A percentile compares a stretch with the other conserved stretches of the same genome.
Conservation (phyloP, 1,140 invertebrate species). For the Conus ventricosus region DNA sequence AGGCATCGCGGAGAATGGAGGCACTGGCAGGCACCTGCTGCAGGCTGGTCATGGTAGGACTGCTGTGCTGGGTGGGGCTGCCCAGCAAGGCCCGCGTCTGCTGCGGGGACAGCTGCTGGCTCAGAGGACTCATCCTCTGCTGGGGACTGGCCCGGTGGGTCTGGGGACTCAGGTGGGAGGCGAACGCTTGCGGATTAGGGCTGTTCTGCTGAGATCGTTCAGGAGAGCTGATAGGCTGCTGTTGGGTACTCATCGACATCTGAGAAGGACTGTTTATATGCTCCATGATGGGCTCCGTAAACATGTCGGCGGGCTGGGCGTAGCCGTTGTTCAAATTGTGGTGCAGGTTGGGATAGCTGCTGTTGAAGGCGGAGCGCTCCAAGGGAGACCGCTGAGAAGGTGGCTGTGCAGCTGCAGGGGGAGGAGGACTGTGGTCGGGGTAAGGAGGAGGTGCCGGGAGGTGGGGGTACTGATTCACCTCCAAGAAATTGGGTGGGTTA, state of each 20-base stretch:
- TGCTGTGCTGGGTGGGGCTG: constrained; percentile 28
- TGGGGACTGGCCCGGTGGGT: constrained; percentile 21
- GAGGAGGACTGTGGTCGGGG: constrained; percentile 42
- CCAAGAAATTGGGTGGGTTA: constrained; percentile 25
- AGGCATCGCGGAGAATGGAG: constrained; percentile 64
- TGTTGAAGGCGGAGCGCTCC: constrained; percentile 31
- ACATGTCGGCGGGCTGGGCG: constrained; percentile 35
- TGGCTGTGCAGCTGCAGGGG: constrained; percentile 43
- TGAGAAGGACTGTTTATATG: constrained; percentile 33
- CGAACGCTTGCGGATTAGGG: constrained; percentile 43
- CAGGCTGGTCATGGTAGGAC: constrained; percentile 34
- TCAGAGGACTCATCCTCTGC: constrained; percentile 36
- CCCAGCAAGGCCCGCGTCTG: constrained; percentile 33
- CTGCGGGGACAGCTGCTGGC: constrained; percentile 54
- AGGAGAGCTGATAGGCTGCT: constrained; percentile 55
- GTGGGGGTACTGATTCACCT: constrained; percentile 40
- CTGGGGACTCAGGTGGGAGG: constrained; percentile 39
- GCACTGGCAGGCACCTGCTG: constrained; percentile 52
- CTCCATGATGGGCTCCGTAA: constrained; percentile 17
- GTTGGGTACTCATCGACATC: constrained; percentile 56
- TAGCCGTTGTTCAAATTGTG: constrained; percentile 30
- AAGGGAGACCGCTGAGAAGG: constrained; percentile 24
- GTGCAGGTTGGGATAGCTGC: constrained; percentile 42
- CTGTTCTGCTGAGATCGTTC: constrained; percentile 62
- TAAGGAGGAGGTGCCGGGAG: constrained; percentile 58